These are phyloP conservation scores for Lithophane socia DNA, from an alignment of 2,888 invertebrate genomes.

Conservation along the genomic window DNA sequence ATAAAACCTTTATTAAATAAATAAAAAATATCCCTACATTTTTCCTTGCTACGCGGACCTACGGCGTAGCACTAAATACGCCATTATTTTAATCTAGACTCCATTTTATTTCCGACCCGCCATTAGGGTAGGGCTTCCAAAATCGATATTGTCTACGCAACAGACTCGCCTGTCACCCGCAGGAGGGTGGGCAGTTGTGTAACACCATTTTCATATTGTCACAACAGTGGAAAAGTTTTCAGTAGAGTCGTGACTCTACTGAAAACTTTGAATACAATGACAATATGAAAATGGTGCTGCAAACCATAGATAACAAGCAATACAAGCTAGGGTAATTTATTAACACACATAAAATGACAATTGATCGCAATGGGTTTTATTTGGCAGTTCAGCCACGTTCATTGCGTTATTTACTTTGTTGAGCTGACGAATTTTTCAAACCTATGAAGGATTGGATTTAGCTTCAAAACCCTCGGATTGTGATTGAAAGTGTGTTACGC, in stretches of 20 bases:
- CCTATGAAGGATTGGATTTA: no score
- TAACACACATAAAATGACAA: no score
- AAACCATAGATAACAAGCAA: not conserved
- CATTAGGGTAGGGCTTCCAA: slow-evolving; percentile 35
- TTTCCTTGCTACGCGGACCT: slow-evolving; percentile 16
- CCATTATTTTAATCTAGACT: not conserved
- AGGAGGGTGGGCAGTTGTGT: slow-evolving; percentile 16
- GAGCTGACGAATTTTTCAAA: no score
- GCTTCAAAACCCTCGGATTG: no score
- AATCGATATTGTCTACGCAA: slow-evolving; percentile 31
- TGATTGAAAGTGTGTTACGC: no score
- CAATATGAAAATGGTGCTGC: not conserved
- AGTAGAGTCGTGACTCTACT: slow-evolving; percentile 7
- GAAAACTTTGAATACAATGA: slow-evolving; percentile 18
- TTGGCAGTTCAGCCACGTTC: no score
- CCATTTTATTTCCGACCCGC: not conserved
- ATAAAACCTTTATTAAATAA: not conserved
- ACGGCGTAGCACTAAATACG: not conserved
- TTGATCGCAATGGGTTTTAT: no score
- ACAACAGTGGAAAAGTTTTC: no score
- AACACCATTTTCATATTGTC: no score
- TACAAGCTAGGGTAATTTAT: no score
- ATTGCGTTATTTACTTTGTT: no score
- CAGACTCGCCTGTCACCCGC: not conserved
- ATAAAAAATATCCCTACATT: not conserved